Evolutionary conservation across 2,797 vertebrate species (phyloP), one percentile per base, ranked within the genome.

Genomic region (Anas bernieri): DNA sequence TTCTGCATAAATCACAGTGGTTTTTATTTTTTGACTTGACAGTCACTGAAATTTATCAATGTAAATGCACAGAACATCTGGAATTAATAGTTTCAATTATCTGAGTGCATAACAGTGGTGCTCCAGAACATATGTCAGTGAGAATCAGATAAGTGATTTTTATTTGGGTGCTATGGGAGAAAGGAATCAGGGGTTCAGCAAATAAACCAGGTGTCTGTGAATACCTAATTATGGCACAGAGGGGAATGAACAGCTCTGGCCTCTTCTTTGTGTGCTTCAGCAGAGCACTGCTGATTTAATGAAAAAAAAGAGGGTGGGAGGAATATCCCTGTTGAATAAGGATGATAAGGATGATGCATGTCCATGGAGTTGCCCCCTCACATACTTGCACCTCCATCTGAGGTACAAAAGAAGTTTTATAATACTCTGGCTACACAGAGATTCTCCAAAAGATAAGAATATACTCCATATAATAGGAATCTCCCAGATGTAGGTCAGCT

Each of bases 1-100:
- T 55, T 20, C 9, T 10, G 1, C 31, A 66, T 62, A 93, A 79
- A 83, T 89, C 59, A 35, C 54, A 73, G 37, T 28, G 46, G 52
- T 88, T 50, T 63, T 70, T 67, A 87, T 45, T 68, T 62, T 94
- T 96, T 93, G 12, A 73, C 79, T 81, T 72, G 45, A 89, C 66
- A 91, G 63, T 91, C 67, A 94, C 73, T 94, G 70, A 94, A 92
- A 89, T 88, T 88, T 83, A 94, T 83, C 90, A 84, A 14, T 61
- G 80, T 80, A 97, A 95, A 96, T 81, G 89, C 30, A 83, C 80
- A 85, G 54, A 86, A 94, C 66, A 95, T 92, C 89, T 91, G 87
- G 75, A 87, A 93, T 74, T 88, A 92, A 96, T 85, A 58, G 62
- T 87, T 94, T 93, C 78, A 89, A 75, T 82, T 79, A 96, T 80